Evolutionary conservation across 2,797 vertebrate species (phyloP).

Genomic region (Melanotaenia trifasciata): DNA sequence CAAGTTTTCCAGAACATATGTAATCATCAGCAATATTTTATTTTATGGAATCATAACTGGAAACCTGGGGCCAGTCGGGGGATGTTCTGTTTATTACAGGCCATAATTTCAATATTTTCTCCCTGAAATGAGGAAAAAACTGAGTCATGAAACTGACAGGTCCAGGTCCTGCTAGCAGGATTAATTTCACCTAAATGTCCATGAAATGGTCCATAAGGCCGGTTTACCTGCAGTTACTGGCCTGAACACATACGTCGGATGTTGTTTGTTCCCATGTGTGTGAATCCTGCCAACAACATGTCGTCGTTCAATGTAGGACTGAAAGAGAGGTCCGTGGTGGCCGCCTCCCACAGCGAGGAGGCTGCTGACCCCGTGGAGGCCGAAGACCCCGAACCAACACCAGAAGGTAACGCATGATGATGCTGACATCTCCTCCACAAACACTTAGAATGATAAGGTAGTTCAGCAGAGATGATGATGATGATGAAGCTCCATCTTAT

Average conservation of each 20-base stretch:
- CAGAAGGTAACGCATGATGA: conserved; percentile 68
- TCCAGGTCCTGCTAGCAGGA: too few relatives aligned
- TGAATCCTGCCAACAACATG: conserved; percentile 49
- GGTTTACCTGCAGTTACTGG: too few relatives aligned
- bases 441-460: too few relatives aligned
- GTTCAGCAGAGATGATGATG: too few relatives aligned
- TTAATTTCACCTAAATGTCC: too few relatives aligned
- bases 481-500: too few relatives aligned
- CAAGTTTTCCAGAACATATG: too few relatives aligned
- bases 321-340: conserved; percentile 73
- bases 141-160: too few relatives aligned
- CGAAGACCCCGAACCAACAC: conserved; percentile 34
- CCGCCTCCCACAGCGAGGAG: conserved; percentile 44
- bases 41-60: background rate
- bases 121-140: background rate
- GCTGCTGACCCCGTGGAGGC: conserved; percentile 44
- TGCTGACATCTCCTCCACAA: too few relatives aligned
- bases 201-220: too few relatives aligned
- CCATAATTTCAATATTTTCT: background rate
- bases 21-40: too few relatives aligned
- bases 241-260: too few relatives aligned
- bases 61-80: background rate
- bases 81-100: background rate
- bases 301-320: conserved; percentile 76
- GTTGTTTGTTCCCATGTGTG: background rate